Percentiles rank a stretch among this genome's conserved stretches.
Evolutionary conservation across 2,888 invertebrate species (phyloP).

Genomic region (Stenchaetothrips biformis): DNA sequence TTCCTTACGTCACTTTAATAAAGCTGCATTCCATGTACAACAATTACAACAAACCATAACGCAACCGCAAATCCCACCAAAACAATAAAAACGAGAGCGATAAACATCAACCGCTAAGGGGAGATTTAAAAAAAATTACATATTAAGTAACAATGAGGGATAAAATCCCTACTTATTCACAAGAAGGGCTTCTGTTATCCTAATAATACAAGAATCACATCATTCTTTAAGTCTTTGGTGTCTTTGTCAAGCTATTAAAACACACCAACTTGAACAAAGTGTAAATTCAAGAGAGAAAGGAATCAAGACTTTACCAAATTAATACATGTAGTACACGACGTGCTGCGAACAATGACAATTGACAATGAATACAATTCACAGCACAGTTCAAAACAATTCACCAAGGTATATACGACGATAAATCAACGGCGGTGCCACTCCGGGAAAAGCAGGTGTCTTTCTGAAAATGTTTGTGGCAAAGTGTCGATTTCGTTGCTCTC

Average conservation of each 20-base stretch:
- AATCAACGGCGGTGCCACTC: too few species aligned
- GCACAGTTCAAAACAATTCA: too few species aligned
- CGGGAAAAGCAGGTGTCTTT: not conserved
- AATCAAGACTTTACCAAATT: not conserved
- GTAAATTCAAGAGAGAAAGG: not conserved
- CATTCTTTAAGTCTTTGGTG: slow-evolving; percentile 5
- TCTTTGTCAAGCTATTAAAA: not conserved
- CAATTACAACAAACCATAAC: not conserved
- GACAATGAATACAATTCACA: not conserved
- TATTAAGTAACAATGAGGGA: slow-evolving; percentile 8
- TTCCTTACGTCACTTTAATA: not conserved
- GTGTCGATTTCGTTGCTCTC: not conserved
- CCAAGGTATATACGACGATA: too few species aligned
- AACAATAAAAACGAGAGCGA: not conserved
- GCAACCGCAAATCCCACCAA: not conserved
- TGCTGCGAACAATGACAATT: not conserved
- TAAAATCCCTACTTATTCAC: not conserved
- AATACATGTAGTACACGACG: too few species aligned
- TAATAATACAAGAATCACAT: slow-evolving; percentile 21
- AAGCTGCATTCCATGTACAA: not conserved
- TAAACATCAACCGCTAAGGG: too few species aligned
- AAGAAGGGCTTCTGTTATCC: not conserved
- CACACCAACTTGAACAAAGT: not conserved
- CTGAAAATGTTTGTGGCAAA: not conserved
- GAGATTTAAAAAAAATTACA: not conserved